Base-by-base conservation (phyloP, 2,113 vertebrate genomes). In the Brevimyrus niger region DNA sequence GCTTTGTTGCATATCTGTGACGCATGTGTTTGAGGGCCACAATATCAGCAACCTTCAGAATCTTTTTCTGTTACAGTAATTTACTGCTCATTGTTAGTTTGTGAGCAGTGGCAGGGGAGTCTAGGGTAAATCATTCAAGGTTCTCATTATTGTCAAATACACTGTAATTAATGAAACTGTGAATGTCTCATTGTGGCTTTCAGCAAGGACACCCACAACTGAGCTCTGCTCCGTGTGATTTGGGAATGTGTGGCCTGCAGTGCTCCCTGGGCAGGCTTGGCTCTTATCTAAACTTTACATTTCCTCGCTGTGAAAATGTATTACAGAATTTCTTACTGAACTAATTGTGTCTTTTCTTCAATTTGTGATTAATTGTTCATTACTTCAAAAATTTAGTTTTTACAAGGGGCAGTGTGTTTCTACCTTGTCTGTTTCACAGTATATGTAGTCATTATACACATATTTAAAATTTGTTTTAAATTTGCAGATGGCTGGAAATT, bases 171-270 rank as follows among this genome's bases (percentile, higher is more conserved):
- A 53, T 87, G 85, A 47, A 27, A 27, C 48, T 19, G 85, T 31
- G 13, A 87, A 53, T 53, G 85, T 87, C 85, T 50, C 50, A 87
- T 87, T 87, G 85, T 38, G 4, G 85, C 85, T 53, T 87, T 55
- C 50, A 55, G 85, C 85, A 87, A 87, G 85, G 85, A 87, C 85
- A 87, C 48, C 47, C 85, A 87, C 17, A 87, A 42, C 47, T 55
- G 4, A 53, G 48, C 85, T 53, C 13, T 53, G 27, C 47, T 55
- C 6, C 82, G 47, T 38, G 82, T 2, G 42, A 47, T 46, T 87
- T n/a, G 48, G 85, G 27, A 35, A 55, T 21, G 50, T 48, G 15
- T 55, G 85, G 50, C 85, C 85, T 55, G 85, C 48, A 55, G 85
- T 51, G 8, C 15, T 53, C 1, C 23, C n/a, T 50, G 13, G 85